These are phyloP conservation scores for Acanthochromis polyacanthus DNA, from an alignment of 2,113 vertebrate species.

Conservation along the genomic window DNA sequence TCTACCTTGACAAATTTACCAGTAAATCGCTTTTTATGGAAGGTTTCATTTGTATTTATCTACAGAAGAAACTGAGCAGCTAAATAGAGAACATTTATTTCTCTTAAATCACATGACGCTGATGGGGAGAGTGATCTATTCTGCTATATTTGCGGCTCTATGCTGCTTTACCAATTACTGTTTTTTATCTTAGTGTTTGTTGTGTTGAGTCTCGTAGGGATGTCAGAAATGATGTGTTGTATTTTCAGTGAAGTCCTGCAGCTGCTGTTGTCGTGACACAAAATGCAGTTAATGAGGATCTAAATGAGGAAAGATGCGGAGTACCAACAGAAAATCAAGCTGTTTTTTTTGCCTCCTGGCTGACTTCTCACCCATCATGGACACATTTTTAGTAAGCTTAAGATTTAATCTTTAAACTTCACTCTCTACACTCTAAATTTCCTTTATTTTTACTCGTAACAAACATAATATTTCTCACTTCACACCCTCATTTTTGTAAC, in stretches of 20 bases:
- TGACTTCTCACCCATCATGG: background rate
- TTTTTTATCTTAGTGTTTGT: no score
- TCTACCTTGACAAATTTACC: no score
- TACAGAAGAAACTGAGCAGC: no score
- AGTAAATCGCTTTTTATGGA: no score
- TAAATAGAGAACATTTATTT: no score
- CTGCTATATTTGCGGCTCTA: no score
- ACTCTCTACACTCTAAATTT: background rate
- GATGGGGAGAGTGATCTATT: no score
- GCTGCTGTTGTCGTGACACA: background rate
- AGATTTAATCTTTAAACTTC: slow-evolving; percentile 9
- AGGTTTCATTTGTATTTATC: no score
- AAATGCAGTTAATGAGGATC: background rate
- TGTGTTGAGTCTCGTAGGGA: background rate
- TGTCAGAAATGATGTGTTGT: background rate
- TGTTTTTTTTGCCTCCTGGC: background rate
- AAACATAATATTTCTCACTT: background rate
- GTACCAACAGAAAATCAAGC: background rate
- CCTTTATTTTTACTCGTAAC: background rate
- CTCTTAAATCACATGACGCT: no score
- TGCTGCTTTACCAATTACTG: no score
- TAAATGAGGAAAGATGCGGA: background rate
- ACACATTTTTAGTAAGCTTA: no score
- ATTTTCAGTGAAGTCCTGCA: background rate
- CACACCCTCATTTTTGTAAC: background rate